Base-by-base conservation (phyloP, 2,888 invertebrate species). In the Drosophila mimica region DNA sequence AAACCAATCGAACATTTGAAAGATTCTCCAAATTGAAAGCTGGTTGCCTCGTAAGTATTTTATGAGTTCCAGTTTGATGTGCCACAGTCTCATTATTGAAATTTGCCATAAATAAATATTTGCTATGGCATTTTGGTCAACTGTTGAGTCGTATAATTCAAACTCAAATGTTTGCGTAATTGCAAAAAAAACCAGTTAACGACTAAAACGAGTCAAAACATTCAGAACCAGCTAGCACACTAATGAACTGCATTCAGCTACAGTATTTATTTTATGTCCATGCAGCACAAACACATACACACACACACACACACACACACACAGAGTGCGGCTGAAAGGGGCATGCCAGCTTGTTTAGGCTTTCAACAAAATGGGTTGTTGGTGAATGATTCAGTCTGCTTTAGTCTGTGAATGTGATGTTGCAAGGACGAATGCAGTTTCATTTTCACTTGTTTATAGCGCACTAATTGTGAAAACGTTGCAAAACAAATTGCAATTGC, bases 161-260 rank as follows among this genome's bases (percentile, higher is more conserved):
- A 56, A 54, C 49, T 30, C 25, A 69, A 57, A 65, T 70, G 52
- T 63, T 53, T 54, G n/a, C 36, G 8, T 53, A 61, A 60, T 73
- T 64, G 34, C 20, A 54, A 56, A 51, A 13, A 9, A 1, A 28
- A 56, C 11, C 28, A 30, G 38, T 66, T 4, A 62, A 30, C 31
- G 7, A 58, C 59, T 53, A 48, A 73, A 63, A 54, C 31, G 3
- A 59, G 38, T 13, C 28, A 17, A 52, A 53, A 49, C 43, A 46
- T 43, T 17, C 17, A 33, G 17, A 70, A 46, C 60, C 63, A 40
- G 43, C 34, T 30, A 38, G n/a, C 52, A 36, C 76, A 70, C 81
- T 80, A 87, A 84, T 87, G 82, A 87, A 74, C 74, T 68, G 70
- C 75, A 74, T 83, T 82, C 76, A 82, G 63, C 61, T 53, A 56